These are phyloP conservation scores for Ciconia nigra DNA, from an alignment of 2,797 vertebrate species.

Conservation along the genomic window DNA sequence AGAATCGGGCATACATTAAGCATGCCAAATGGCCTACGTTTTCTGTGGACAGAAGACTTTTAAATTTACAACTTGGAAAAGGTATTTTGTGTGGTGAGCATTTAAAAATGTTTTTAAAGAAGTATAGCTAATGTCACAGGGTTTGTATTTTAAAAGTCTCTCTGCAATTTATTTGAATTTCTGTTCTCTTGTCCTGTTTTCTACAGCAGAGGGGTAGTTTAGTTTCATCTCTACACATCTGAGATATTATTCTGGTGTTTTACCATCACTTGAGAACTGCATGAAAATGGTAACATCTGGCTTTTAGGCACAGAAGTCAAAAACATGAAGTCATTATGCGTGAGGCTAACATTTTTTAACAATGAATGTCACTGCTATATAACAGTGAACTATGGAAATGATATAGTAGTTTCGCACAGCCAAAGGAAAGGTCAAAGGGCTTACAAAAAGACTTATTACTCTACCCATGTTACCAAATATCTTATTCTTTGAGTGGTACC, in stretches of 20 bases:
- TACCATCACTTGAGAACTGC: background rate
- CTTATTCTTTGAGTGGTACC: background rate
- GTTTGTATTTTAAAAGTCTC: background rate
- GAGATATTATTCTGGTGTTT: background rate
- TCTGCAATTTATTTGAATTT: background rate
- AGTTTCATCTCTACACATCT: background rate
- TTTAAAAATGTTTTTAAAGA: background rate
- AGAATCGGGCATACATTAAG: background rate
- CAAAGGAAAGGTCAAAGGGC: background rate
- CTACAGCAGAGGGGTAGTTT: background rate
- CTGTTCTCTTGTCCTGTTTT: background rate
- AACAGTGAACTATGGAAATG: background rate
- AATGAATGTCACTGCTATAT: background rate
- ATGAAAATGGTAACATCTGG: background rate
- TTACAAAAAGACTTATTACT: background rate
- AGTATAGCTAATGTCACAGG: background rate
- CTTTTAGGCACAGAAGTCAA: background rate
- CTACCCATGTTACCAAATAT: background rate
- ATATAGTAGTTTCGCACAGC: background rate
- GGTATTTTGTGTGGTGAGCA: background rate
- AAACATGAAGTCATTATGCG: rapidly evolving
- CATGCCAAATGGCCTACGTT: background rate
- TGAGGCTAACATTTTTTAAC: background rate
- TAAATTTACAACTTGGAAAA: background rate
- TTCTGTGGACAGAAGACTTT: background rate